These are phyloP conservation scores for Cephalophus harveyi DNA, from an alignment of 2,113 vertebrate species.

Conservation along the genomic window DNA sequence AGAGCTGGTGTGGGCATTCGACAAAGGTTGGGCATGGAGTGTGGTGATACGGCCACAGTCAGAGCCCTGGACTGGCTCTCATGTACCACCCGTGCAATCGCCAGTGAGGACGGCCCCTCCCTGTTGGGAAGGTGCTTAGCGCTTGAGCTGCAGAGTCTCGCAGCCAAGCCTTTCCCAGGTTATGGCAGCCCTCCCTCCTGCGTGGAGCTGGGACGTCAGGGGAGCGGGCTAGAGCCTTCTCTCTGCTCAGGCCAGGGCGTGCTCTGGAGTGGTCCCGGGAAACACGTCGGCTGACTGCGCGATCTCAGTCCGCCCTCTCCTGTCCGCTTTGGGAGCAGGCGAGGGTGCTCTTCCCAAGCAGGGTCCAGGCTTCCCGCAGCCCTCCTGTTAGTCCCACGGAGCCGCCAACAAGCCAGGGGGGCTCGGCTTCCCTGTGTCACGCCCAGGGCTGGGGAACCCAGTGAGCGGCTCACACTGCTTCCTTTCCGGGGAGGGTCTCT, in stretches of 20 bases:
- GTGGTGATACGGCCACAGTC: not conserved
- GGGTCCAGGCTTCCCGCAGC: too few relatives aligned
- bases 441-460: not conserved
- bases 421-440: not conserved
- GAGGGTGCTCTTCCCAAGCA: too few relatives aligned
- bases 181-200: not conserved
- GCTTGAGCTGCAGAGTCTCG: not conserved
- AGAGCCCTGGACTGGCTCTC: not conserved
- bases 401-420: not conserved
- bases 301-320: not conserved
- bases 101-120: not conserved
- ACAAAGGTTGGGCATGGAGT: rapidly evolving
- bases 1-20: not conserved
- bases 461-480: not conserved
- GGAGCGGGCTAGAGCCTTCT: not conserved
- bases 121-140: not conserved
- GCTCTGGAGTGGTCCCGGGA: not conserved
- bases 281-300: not conserved
- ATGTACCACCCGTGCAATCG: not conserved
- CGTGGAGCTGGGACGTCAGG: not conserved
- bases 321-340: not conserved
- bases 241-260: not conserved
- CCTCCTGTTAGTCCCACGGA: not conserved
- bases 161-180: not conserved
- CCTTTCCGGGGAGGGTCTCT: not conserved